Evolutionary conservation across 1,140 invertebrate genomes (phyloP), one percentile per base, ranked within the genome.

Genomic region (Acromyrmex echinatior): DNA sequence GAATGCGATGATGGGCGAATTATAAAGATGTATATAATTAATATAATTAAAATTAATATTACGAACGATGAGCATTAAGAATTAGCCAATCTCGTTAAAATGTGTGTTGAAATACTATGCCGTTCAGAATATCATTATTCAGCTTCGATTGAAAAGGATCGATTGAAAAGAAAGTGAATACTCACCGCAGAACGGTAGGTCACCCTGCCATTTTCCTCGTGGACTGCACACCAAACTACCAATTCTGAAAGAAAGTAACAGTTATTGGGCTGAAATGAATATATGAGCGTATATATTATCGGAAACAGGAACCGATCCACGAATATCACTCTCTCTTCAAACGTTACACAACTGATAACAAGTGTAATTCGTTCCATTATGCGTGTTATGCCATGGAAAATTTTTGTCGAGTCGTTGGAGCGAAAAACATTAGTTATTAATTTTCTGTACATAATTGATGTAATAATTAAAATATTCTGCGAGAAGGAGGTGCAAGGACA

Each of bases 111-210:
- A 4, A 3, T 4, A 21, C 7, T 4, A 16, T 16, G 28, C 12
- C 5, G 35, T 31, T 65, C 16, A 2, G 18, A 28, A 39, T 58
- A 70, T 68, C 28, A 39, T 2, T 35, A 3, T n/a, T 51, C 16
- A 31, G 16, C 9, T 71, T 39, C 0, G 9, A 35, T 45, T 45
- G 3, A 63, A 53, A 18, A 12, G 51, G 12, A 65, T 58, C 7
- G 5, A 35, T 35, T 35, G 31, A 35, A 35, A 3, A 60, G 39
- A 84, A 14, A 51, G n/a, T 6, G 25, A 86, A 77, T 60, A 94
- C 96, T 96, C 95, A 97, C 98, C 98, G 93, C 98, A 99, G 95
- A 98, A 98, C 53, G 98, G 98, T 35, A 97, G 93, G 21, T 98
- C 97, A 18, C 97, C 97, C 14, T 97, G 96, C 98, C 98, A 99